Base-by-base conservation (phyloP, 1,140 invertebrate species). In the Eriosoma lanigerum region DNA sequence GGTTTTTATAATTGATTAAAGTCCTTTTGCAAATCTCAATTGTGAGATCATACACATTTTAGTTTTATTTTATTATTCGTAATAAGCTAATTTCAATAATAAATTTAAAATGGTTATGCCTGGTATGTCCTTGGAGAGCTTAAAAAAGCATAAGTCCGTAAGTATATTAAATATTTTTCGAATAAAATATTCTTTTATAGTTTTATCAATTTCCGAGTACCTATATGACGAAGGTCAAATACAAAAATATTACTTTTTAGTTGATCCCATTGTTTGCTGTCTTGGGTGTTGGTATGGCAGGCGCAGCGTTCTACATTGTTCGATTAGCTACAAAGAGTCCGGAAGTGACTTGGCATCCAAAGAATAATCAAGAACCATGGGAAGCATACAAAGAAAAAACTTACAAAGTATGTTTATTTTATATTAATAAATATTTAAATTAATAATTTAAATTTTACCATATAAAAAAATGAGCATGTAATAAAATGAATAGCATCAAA, bases 221-320 rank as follows among this genome's bases (percentile, higher is more conserved):
- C n/a, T n/a, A 0, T 58, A 24, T 21, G 19, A 58, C 13, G 17
- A 78, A 78, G 75, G 75, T 78, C 75, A 78, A 60, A 78, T 60
- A 46, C 3, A 6, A 48, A 62, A 8, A 73, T 19, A 26, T 50
- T 50, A 64, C 17, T 29, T 83, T 86, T 4, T 84, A 94, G 93
- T 86, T 96, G 78, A 90, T 95, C 82, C 94, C 93, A 0, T 85
- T 95, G 73, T 94, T 91, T 84, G 88, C 90, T n/a, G 92, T 91
- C 83, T 87, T 92, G 70, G 91, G 86, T 5, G 83, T 88, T 54
- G 93, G 93, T 75, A 88, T 87, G 66, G 80, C 85, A 1, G 89
- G 88, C 10, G 89, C 93, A 1, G 81, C 86, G 0, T 81, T 83
- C 10, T 95, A 95, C 84, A 86, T 89, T 0, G 38, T 88, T 1